Base-by-base conservation (phyloP, 2,888 invertebrate genomes). In the Carcina quercana region DNA sequence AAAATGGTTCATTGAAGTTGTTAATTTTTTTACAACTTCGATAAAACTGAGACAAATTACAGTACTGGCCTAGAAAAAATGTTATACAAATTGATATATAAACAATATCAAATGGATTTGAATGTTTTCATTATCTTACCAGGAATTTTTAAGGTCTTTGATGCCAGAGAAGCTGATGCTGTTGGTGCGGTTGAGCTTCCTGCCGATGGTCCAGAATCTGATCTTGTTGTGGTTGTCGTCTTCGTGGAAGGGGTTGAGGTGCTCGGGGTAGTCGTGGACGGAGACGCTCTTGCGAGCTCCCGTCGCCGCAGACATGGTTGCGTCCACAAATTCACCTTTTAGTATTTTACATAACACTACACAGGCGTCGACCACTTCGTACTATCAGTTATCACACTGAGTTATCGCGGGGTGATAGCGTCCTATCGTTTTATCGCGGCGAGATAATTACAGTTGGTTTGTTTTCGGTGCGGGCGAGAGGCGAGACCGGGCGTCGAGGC, bases 201-300 rank as follows among this genome's bases (percentile, higher is more conserved):
- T 76, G 25, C 86, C 85, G 14, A 87, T 69, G 12, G 86, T 86
- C 88, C 87, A 88, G 62, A 89, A 89, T 32, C 87, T 66, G 40
- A 88, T 78, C 52, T 86, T 86, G 53, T 86, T 87, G 55, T 88
- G 88, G 59, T 88, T 86, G 43, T 87, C 87, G 32, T 89, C 89
- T 49, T 91, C 91, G 43, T 87, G 87, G 65, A 92, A 92, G 13
- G 92, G 92, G 71, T 92, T 92, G 42, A 92, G 78, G 63, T 91
- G 91, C 57, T 91, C 91, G 26, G 92, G 92, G 66, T 92, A 92
- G 64, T 91, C 88, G 61, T 89, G 85, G 50, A 89, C 86, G 28
- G 89, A 89, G 43, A 80, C 48, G 21, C 80, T 68, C 62, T 86
- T 85, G 47, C 86, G 79, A 34, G 78, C 58, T 43, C 61, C 68